Evolutionary conservation across 2,888 invertebrate species (phyloP), one percentile per base, ranked within the genome.

Genomic region (Cephus spinipes): DNA sequence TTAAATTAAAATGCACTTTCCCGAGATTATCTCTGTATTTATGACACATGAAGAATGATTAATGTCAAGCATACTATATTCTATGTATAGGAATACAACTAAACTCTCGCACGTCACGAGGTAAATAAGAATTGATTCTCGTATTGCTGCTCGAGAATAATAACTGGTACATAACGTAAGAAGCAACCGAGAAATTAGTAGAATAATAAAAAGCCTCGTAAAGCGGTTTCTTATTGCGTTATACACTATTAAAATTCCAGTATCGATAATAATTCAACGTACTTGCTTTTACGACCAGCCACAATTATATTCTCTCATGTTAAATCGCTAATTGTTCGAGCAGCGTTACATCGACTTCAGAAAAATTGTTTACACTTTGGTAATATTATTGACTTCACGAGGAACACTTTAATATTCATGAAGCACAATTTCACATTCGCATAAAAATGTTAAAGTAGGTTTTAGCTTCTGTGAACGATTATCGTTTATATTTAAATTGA

Each of bases 1-100:
- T 75, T 74, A 77, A 79, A 80, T 80, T 80, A 80, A 76, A 80
- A 79, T 78, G 77, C 80, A 80, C 74, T 80, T 80, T 79, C 74
- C 80, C 75, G 76, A 68, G 69, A 80, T 78, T 80, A 80, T 78
- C 71, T 55, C 55, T 55, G 55, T 55, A 55, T 55, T 55, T 55
- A 55, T 55, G 55, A 55, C 23, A 55, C 9, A 55, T 23, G 55
- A 9, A 23, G 55, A 55, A 55, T 55, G 55, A 55, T 55, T 55
- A 55, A 55, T 55, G 55, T 55, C 55, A 55, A 55, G 23, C 55
- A 23, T 55, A 55, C 55, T 23, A 55, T 23, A 55, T 55, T 23
- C 55, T 55, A 9, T 23, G 55, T 23, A 23, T 55, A 9, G 9
- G 55, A 55, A 23, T 9, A 55, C 6, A 55, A 23, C 55, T 23